phyloP scores from a whole-genome alignment of 2,888 invertebrate species.

The Ectemnius cavifrons region DNA sequence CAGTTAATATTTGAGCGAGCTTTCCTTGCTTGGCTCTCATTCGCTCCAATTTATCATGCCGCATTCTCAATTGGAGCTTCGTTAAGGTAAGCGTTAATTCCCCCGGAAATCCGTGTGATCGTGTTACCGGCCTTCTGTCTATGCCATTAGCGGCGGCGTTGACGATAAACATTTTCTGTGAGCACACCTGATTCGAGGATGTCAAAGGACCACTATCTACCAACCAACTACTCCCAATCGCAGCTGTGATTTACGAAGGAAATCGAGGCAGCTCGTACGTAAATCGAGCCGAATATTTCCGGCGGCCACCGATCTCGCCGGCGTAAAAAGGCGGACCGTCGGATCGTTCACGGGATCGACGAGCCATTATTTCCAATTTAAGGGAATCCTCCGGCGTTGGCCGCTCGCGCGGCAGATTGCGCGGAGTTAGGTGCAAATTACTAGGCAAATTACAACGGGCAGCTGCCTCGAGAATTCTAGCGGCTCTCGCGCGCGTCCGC shows the following conservation, averaged over 20 bases:
- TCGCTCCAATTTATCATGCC: too few species aligned
- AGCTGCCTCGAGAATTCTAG: conserved; percentile 16
- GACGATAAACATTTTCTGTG: too few species aligned
- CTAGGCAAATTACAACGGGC: conserved; percentile 62
- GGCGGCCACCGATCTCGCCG: not conserved
- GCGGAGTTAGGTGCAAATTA: conserved; percentile 58
- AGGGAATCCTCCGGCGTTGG: conserved; percentile 14
- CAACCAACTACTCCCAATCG: too few species aligned
- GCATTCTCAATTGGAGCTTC: not conserved
- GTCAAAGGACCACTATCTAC: too few species aligned
- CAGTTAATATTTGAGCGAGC: not conserved
- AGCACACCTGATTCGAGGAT: too few species aligned
- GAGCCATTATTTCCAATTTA: conserved; percentile 43
- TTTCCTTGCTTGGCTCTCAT: not conserved
- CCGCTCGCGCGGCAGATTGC: conserved; percentile 45
- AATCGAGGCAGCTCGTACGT: too few species aligned
- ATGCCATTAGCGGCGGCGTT: too few species aligned
- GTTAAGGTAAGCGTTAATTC: not conserved
- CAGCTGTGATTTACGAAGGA: too few species aligned
- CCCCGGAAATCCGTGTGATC: conserved; percentile 1
- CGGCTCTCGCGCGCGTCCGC: conserved; percentile 3
- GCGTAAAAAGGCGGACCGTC: conserved; percentile 31
- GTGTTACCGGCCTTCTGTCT: conserved; percentile 18
- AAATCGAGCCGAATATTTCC: too few species aligned
- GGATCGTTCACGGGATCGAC: conserved; percentile 27